Evolutionary conservation across 2,797 vertebrate genomes (phyloP), one percentile per base, ranked within the genome.

Genomic region (Potorous gilbertii): DNA sequence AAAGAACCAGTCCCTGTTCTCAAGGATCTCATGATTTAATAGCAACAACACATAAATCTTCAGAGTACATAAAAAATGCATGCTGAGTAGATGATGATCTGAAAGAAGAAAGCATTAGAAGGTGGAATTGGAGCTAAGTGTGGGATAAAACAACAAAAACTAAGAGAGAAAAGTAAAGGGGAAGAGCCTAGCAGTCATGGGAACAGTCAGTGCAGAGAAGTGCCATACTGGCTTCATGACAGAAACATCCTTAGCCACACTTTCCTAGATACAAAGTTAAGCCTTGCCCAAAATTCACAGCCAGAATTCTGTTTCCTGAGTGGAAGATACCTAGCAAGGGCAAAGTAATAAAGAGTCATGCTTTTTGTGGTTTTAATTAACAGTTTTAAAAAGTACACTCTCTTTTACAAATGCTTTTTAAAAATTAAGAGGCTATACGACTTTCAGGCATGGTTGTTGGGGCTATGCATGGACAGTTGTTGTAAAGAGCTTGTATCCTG

Each of bases 351-450:
- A 87, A 31, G 89, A 34, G 6, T n/a, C 66, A 5, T 87, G 34
- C 52, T 94, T 62, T 74, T 91, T 93, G 56, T 29, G 46, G 62
- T 18, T 56, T 94, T 93, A 57, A 92, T 94, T 94, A 95, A 46
- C 54, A 81, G n/a, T 54, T 90, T 56, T 93, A 74, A 92, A 56
- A 92, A 93, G 90, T 55, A 55, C 0, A 92, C 28, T 92, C 24
- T 94, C 90, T 55, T 66, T 57, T 91, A 12, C 59, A 90, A 81
- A 74, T 93, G 13, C 62, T 91, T 62, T 54, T 92, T 34, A 46
- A 95, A 92, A 97, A 93, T 92, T 90, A 91, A 96, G 59, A 98
- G 55, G 29, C 34, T 94, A 6, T 94, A 6, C 92, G 28, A 40
- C 92, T 52, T 89, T 94, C 55, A 59, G 28, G 91, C 93, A 94